Evolutionary conservation across 2,113 vertebrate species (phyloP), one percentile per base, ranked within the genome.

Genomic region (Phaethon lepturus): DNA sequence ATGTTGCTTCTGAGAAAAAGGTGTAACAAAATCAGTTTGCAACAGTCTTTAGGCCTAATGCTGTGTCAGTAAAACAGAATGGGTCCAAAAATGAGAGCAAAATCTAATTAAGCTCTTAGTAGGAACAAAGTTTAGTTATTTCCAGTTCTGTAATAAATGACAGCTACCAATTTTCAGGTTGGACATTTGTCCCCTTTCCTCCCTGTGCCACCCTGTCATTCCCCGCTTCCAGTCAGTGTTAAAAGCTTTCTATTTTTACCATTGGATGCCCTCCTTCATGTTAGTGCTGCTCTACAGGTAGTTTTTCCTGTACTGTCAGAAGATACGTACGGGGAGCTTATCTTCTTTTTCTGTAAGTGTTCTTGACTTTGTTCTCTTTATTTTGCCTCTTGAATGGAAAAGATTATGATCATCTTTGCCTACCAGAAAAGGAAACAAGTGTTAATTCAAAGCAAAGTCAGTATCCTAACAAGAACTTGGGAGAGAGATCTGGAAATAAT

Each of bases 271-370:
- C 47, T 91, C 33, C 26, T 87, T 63, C 26, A 35, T 15, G 3
- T 49, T 58, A n/a, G 11, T 44, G 44, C 68, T 84, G 45, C 49
- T 77, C 26, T 68, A 8, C 6, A 40, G 52, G 28, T 69, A 26
- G 42, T 55, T 72, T 73, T 62, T 64, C 16, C 45, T 77, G 20
- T 79, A 67, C 64, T 79, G 52, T 23, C 50, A 79, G 52, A 20
- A 76, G n/a, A 83, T 72, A 98, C 97, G 2, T 96, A 99, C 98
- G 0, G 67, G 81, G 40, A 97, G 93, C 17, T 93, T 97, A 52
- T 98, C 95, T 86, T 97, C 89, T 73, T 86, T 85, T 66, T 88
- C 95, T 59, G 60, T 62, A 50, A 88, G 56, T 52, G 33, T 93
- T 93, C 68, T 97, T 97, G 96, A 95, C 78, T 93, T 97, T 45